Conservation (phyloP, 2,797 vertebrate species). For the Dendrocincla fuliginosa region DNA sequence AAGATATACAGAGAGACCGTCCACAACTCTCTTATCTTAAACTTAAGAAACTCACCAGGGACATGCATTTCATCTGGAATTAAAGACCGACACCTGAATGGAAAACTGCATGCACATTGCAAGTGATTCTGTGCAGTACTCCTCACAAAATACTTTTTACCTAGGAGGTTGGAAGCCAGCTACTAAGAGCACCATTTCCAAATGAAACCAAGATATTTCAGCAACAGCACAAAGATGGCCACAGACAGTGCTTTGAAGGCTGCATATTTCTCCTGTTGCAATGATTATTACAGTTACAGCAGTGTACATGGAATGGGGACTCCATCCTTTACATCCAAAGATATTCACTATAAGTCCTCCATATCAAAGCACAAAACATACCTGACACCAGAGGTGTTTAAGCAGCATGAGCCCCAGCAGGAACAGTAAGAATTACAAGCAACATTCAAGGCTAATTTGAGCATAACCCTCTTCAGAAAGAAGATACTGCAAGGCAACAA, state of each 20-base stretch:
- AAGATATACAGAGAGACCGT: neutral
- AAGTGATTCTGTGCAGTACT: neutral
- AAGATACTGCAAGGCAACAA: neutral
- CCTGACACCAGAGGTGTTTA: neutral
- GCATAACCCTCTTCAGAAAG: neutral
- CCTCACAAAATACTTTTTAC: neutral
- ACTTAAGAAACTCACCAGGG: neutral
- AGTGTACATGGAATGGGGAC: neutral
- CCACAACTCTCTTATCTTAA: neutral
- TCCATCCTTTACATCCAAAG: neutral
- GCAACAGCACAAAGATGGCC: neutral
- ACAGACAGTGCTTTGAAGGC: neutral
- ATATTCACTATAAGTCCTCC: neutral
- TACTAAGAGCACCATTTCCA: neutral
- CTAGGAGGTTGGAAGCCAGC: neutral
- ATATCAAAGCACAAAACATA: neutral
- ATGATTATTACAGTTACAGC: neutral
- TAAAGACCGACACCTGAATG: neutral
- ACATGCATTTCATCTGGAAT: neutral
- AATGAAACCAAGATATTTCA: neutral
- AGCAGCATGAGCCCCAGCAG: neutral
- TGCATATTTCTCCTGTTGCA: neutral
- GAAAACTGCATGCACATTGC: neutral
- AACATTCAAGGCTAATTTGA: neutral
- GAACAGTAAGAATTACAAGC: neutral